Evolutionary conservation across 2,888 invertebrate genomes (phyloP).

Genomic region (Lutraria lutraria): DNA sequence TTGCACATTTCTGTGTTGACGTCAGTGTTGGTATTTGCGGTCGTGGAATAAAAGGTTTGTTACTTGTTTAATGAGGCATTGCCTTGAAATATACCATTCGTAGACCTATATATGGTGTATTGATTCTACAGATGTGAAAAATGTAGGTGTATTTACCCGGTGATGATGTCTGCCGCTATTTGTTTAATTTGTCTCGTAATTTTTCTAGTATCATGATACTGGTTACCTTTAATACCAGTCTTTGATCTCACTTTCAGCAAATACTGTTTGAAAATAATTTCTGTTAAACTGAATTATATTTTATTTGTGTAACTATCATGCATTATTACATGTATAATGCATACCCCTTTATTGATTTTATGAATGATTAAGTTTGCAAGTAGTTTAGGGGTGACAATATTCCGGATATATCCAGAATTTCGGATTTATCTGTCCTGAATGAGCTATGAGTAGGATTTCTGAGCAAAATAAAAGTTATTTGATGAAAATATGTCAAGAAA

Average conservation of each 20-base stretch:
- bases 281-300: neutral
- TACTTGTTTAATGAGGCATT: conserved; percentile 25
- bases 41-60: conserved; percentile 23
- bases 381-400: no score
- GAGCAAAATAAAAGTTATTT: no score
- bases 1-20: conserved; percentile 27
- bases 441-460: no score
- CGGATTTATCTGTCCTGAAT: no score
- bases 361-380: neutral
- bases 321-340: no score
- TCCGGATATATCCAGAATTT: no score
- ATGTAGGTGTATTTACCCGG: neutral
- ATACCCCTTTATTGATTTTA: neutral
- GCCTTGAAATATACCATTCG: conserved; percentile 16
- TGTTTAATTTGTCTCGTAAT: neutral
- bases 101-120: conserved; percentile 16
- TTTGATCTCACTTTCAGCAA: neutral
- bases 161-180: neutral
- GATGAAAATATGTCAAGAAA: no score
- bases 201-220: no score
- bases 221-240: neutral
- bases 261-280: neutral
- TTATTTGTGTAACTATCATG: neutral
- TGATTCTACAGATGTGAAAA: neutral
- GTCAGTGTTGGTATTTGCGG: conserved; percentile 40